A percentile compares a stretch with the other conserved stretches of the same genome.
Conservation (phyloP, 1,140 invertebrate genomes). For the Drosophila bipectinata region DNA sequence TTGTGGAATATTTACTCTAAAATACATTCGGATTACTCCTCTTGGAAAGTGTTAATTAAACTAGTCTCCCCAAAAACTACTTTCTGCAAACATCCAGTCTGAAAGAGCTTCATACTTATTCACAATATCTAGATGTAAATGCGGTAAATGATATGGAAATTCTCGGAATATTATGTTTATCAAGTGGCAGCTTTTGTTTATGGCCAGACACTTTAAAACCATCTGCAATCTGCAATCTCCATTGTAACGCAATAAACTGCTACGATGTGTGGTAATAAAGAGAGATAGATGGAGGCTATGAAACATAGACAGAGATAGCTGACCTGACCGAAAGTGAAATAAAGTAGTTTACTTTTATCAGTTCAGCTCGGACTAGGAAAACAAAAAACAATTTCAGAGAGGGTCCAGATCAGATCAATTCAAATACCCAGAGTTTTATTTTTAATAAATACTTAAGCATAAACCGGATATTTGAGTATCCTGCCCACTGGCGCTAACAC, state of each 20-base stretch:
- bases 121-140: conserved; percentile 8
- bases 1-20: neutral
- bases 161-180: conserved; percentile 24
- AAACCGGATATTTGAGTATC: conserved; percentile 67
- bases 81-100: neutral
- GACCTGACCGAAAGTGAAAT: conserved; percentile 9
- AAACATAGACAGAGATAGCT: neutral
- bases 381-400: conserved; percentile 34
- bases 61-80: neutral
- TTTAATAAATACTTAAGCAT: conserved; percentile 76
- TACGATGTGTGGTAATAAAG: neutral
- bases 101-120: conserved; percentile 2
- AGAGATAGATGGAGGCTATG: neutral
- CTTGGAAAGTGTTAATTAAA: neutral
- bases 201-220: conserved; percentile 33
- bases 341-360: conserved; percentile 1
- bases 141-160: conserved; percentile 35
- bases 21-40: neutral
- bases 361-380: neutral
- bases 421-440: conserved; percentile 38
- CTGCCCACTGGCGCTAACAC: conserved; percentile 53
- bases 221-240: conserved; percentile 28
- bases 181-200: conserved; percentile 43
- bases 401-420: conserved; percentile 44
- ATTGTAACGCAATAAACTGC: conserved; percentile 45